phyloP scores from a whole-genome alignment of 2,797 vertebrate genomes.

The Nyctalus aviator region DNA sequence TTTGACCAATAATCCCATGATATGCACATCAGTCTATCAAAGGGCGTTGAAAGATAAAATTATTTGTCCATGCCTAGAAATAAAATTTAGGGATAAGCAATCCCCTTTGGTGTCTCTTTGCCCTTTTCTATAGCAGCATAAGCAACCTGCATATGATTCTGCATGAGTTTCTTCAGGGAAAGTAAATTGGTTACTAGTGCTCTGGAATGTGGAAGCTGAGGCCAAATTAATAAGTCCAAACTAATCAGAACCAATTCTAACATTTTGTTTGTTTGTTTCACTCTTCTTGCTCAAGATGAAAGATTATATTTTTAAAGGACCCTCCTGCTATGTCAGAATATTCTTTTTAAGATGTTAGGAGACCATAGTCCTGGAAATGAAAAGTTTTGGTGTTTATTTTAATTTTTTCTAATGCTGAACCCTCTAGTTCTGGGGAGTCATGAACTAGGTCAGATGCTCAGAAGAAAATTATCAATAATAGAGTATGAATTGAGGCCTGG shows the following conservation, averaged over 20 bases:
- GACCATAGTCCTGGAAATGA: not conserved
- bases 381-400: not conserved
- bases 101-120: not conserved
- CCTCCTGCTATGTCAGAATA: slow-evolving; percentile 14
- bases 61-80: slow-evolving; percentile 56
- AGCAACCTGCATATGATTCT: not conserved
- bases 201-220: slow-evolving; percentile 6
- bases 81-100: slow-evolving; percentile 62
- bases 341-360: slow-evolving; percentile 38
- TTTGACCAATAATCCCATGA: slow-evolving; percentile 54
- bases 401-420: not conserved
- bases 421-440: not conserved
- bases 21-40: slow-evolving; percentile 54
- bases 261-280: not conserved
- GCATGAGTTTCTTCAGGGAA: not conserved
- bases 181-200: not conserved
- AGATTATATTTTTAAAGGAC: slow-evolving; percentile 54
- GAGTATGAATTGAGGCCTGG: slow-evolving; percentile 13
- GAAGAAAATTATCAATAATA: slow-evolving; percentile 48
- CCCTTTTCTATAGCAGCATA: not conserved
- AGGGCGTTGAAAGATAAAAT: slow-evolving; percentile 60
- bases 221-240: slow-evolving; percentile 4
- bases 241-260: slow-evolving; percentile 28
- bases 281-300: slow-evolving; percentile 8
- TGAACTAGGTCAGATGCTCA: slow-evolving; percentile 32